Evolutionary conservation across 2,888 invertebrate species (phyloP), one percentile per base, ranked within the genome.

Genomic region (Chrysolina americana): DNA sequence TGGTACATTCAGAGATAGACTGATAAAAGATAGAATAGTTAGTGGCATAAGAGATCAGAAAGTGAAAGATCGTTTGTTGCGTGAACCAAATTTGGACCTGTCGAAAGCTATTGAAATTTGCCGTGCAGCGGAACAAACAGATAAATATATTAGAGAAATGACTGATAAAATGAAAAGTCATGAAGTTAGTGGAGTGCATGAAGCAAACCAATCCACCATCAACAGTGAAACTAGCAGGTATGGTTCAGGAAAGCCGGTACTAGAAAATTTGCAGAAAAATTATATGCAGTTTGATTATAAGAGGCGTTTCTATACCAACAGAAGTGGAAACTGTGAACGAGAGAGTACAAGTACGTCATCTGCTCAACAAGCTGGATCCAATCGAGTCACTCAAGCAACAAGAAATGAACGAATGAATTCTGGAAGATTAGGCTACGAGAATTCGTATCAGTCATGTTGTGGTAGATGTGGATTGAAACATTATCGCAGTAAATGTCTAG

Each of bases 41-140:
- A 56, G 56, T 56, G 56, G 56, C 10, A 56, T 56, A 2, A 56
- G 56, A 56, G 56, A 56, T 21, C 56, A 56, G 56, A 56, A 21
- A 21, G 56, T n/a, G 56, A 17, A 44, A 44, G 44, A 44, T 4
- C 8, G 2, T 44, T 44, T 15, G 44, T 15, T 44, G 15, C 44
- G 44, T 44, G 15, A 44, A 44, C 10, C 44, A 44, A 15, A 44
- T 44, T 44, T 44, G 44, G 44, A 44, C 15, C 15, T 44, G 44
- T 44, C 44, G 44, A 28, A 28, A 28, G 28, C 44, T 44, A 44
- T 44, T 44, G 44, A 44, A 44, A 44, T 44, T 44, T 44, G 44
- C 15, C 44, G 8, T 44, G 44, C 15, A 15, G 44, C 44, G 10
- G 44, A 44, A 15, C 13, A 10, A 44, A 44, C 44, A 13, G 44